These are phyloP conservation scores for Romanogobio albipinnatus DNA, from an alignment of 2,113 vertebrate species.

Conservation along the genomic window DNA sequence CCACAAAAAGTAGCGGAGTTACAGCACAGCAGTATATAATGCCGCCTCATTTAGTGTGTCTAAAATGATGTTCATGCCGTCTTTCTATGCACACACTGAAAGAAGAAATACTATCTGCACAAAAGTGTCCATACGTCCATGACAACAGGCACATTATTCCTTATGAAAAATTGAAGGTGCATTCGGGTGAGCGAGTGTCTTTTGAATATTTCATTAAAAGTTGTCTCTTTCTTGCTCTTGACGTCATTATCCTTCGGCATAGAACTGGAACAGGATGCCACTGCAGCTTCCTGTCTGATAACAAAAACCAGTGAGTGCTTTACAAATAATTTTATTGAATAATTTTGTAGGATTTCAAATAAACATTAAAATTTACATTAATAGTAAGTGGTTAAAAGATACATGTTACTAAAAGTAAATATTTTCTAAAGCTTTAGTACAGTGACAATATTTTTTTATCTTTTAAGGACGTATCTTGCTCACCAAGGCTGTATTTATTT, in stretches of 20 bases:
- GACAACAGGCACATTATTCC: slow-evolving; percentile 24
- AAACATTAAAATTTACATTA: not conserved
- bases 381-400: not conserved
- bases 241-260: slow-evolving; percentile 23
- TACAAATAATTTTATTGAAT: not conserved
- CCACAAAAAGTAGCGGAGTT: not conserved
- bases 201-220: slow-evolving; percentile 54
- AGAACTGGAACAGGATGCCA: slow-evolving; percentile 43
- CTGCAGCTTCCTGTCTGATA: slow-evolving; percentile 24
- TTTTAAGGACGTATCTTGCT: not conserved
- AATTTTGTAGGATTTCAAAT: not conserved
- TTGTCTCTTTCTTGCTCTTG: slow-evolving; percentile 12
- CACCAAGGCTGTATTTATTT: not conserved
- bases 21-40: not conserved
- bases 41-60: not conserved
- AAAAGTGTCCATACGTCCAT: not conserved
- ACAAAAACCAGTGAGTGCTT: not conserved
- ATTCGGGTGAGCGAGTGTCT: slow-evolving; percentile 19
- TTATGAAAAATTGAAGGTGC: slow-evolving; percentile 49
- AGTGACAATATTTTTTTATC: not conserved
- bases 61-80: not conserved
- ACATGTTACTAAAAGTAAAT: not conserved
- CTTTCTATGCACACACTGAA: not conserved
- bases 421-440: not conserved
- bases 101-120: not conserved